Base-by-base conservation (phyloP, 1,140 invertebrate genomes). In the Drosophila mauritiana region DNA sequence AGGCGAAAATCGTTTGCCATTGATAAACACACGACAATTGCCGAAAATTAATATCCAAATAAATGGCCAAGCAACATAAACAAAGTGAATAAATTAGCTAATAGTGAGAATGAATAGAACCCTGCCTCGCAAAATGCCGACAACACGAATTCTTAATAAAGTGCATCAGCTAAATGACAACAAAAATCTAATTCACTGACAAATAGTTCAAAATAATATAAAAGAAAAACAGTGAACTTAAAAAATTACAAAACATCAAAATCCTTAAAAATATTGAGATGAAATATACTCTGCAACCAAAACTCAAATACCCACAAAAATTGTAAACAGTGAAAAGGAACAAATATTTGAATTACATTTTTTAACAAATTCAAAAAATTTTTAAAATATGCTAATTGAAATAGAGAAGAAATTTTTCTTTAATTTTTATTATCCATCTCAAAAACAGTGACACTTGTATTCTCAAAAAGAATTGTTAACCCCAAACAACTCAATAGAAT, bases 1-100 rank as follows among this genome's bases (percentile, higher is more conserved):
- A 54, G 63, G 59, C 57, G 62, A 63, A 69, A 72, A 64, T 58
- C 55, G 69, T 64, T 55, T 53, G 48, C 39, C 40, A 51, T 36
- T 53, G 25, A 59, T 13, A 34, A 51, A 46, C 45, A n/a, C 45
- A 20, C 52, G 17, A 55, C 37, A 72, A 54, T 64, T 39, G 42
- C 49, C 62, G 12, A 67, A 58, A 75, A 17, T 56, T 45, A 13
- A 20, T 20, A 42, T 43, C 43, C 46, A 54, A 37, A 22, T 17
- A 42, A 17, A 43, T 62, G 39, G 27, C 15, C 11, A 52, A 61
- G 25, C 17, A 54, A 17, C 13, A 63, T 22, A 45, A 42, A 40
- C 20, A 59, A 54, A 59, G 51, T 78, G 48, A 55, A 48, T 51
- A 39, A 51, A 17, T 48, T 22, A 56, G 37, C 6, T 15, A 12